Conservation (phyloP, 2,113 vertebrate species). For the Sterrhoptilus dennistouni region DNA sequence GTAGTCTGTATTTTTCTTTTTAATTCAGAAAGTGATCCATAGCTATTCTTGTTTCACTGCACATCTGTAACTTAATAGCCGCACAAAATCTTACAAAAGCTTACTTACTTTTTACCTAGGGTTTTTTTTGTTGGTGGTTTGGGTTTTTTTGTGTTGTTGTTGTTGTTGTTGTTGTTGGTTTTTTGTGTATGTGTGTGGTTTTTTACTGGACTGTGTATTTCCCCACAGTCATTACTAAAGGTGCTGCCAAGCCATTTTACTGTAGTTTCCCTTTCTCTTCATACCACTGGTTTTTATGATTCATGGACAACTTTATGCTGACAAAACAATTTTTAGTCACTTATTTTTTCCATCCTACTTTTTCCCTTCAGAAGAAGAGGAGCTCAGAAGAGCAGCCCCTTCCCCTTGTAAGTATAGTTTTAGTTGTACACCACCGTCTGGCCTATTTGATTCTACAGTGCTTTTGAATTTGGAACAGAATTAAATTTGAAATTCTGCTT, state of each 20-base stretch:
- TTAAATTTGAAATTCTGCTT: not conserved
- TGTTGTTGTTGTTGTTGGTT: too few species aligned
- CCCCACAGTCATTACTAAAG: not conserved
- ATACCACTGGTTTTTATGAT: slow-evolving; percentile 43
- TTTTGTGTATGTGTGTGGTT: too few species aligned
- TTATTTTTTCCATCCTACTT: slow-evolving; percentile 69
- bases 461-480: not conserved
- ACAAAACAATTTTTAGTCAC: slow-evolving; percentile 53
- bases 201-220: not conserved
- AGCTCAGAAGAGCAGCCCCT: slow-evolving; percentile 81
- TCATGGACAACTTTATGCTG: slow-evolving; percentile 25
- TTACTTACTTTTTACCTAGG: not conserved
- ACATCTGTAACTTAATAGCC: not conserved
- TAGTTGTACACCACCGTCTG: slow-evolving; percentile 32
- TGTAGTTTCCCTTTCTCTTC: slow-evolving; percentile 26
- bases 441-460: not conserved
- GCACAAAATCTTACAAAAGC: not conserved
- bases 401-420: slow-evolving; percentile 79
- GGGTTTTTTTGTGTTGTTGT: too few species aligned
- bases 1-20: not conserved
- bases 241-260: slow-evolving; percentile 9
- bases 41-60: not conserved
- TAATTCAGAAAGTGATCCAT: not conserved
- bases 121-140: too few species aligned
- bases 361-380: slow-evolving; percentile 80